Base-by-base conservation (phyloP, 2,113 vertebrate genomes). In the Damaliscus lunatus region DNA sequence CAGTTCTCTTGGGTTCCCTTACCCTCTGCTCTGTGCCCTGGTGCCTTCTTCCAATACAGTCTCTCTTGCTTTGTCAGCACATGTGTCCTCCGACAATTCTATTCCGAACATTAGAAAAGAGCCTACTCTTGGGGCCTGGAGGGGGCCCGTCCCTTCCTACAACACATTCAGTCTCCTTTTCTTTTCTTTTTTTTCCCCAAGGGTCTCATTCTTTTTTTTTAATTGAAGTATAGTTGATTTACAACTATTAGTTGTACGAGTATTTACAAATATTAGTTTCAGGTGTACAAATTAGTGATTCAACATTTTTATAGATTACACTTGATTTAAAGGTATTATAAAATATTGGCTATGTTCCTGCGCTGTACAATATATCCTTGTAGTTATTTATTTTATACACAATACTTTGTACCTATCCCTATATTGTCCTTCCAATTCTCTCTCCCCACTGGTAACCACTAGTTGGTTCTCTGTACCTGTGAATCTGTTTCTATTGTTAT, bases 41-140 rank as follows among this genome's bases (percentile, higher is more conserved):
- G 67, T 71, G 67, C n/a, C 67, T 40, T 40, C n/a, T 40, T 71
- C 67, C 67, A 71, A 23, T 71, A 6, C 40, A 71, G 64, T 8
- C 64, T 21, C 62, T 71, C 64, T 71, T 36, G n/a, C n/a, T 71
- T 36, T 71, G 17, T 36, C n/a, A 36, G 64, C 64, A 71, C n/a
- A 0, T 71, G n/a, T 40, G n/a, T 71, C n/a, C n/a, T 71, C 0
- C 0, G n/a, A 36, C 1, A 5, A 71, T 40, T 71, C 67, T 36
- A 40, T 40, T 40, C n/a, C 0, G 0, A 71, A 6, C 3, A 0
- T 71, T 11, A 40, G 67, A 40, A 36, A 40, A 12, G 67, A 71
- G 67, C 19, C n/a, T 36, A 71, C n/a, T 36, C n/a, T 23, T 23
- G 67, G n/a, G n/a, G 67, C n/a, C n/a, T 6, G 33, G 33, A 67